These are phyloP conservation scores for Thaleichthys pacificus DNA, from an alignment of 2,797 vertebrate genomes.

Conservation along the genomic window DNA sequence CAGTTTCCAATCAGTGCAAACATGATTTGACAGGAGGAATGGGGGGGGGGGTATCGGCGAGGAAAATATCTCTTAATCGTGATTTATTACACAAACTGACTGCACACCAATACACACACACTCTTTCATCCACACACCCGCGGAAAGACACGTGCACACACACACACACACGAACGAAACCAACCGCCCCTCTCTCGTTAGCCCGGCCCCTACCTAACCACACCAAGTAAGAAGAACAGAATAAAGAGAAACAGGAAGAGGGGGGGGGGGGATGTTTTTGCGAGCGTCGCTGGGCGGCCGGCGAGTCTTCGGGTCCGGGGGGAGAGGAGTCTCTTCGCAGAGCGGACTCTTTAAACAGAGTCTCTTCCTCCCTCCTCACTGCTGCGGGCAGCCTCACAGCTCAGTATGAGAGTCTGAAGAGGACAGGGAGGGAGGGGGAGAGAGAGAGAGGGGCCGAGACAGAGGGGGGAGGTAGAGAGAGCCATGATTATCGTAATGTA, in stretches of 20 bases:
- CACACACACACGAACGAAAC: slow-evolving; percentile 25
- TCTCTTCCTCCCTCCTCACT: slow-evolving; percentile 55
- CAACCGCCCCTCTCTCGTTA: background rate
- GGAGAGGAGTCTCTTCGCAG: slow-evolving; percentile 34
- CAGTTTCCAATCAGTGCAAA: slow-evolving; percentile 57
- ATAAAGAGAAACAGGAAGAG: background rate
- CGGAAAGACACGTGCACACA: background rate
- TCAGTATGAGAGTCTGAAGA: slow-evolving; percentile 81
- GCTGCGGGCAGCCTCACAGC: slow-evolving; percentile 71
- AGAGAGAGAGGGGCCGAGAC: no score
- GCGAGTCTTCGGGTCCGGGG: slow-evolving; percentile 27
- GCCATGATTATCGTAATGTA: background rate
- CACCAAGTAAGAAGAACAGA: background rate
- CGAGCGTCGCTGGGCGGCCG: slow-evolving; percentile 25
- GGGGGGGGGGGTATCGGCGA: background rate
- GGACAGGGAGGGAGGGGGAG: slow-evolving; percentile 6
- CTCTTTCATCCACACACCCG: background rate
- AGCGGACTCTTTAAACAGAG: slow-evolving; percentile 79
- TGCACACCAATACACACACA: background rate
- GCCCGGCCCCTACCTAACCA: background rate
- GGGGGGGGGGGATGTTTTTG: background rate
- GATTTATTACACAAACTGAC: slow-evolving; percentile 36
- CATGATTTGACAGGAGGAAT: slow-evolving; percentile 11
- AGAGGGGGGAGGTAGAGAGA: background rate
- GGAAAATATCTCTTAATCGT: slow-evolving; percentile 8